Evolutionary conservation across 2,797 vertebrate genomes (phyloP), one percentile per base, ranked within the genome.

Genomic region (Cichlasoma orientale): DNA sequence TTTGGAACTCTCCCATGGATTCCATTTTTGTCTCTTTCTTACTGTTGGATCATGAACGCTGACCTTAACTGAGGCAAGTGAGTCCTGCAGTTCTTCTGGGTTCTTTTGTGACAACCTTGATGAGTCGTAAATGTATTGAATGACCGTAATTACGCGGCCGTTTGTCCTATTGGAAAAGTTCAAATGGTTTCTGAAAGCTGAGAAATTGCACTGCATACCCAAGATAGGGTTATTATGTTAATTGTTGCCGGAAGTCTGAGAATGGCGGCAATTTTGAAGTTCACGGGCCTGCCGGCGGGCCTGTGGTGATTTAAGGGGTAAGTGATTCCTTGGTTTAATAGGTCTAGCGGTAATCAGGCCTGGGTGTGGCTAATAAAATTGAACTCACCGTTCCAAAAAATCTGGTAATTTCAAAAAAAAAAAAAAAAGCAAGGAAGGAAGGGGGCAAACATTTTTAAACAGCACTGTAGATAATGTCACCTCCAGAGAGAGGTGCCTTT

Each of bases 401-500:
- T 7, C 19, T 0, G 2, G n/a, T 19, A 7, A 4, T 19, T 7
- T 5, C n/a, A 31, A 27, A 27, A 29, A 29, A 29, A 29, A 29
- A 29, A 29, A 29, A 4, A 0, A 21, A 7, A 7, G 57, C 14
- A n/a, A n/a, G 4, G 4, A n/a, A 29, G 29, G 29, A 29, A 7
- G 33, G 7, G 33, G 33, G 33, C n/a, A 38, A 9, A 12, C 14
- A 9, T 38, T 61, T 38, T 0, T 61, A 3, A 33, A 5, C 58
- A 81, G 70, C 36, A 3, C 29, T 16, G 25, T 63, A 72, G 74
- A 77, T 84, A 84, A 76, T 70, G 47, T 53, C 73, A 82, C 56
- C 82, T 86, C 82, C 55, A 79, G 83, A 86, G 77, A 89, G 59
- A 75, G 53, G 56, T 52, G 33, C 58, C 66, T 52, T 41, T 19